Conservation (phyloP, 2,797 vertebrate species). For the Gymnoscopelus braueri region DNA sequence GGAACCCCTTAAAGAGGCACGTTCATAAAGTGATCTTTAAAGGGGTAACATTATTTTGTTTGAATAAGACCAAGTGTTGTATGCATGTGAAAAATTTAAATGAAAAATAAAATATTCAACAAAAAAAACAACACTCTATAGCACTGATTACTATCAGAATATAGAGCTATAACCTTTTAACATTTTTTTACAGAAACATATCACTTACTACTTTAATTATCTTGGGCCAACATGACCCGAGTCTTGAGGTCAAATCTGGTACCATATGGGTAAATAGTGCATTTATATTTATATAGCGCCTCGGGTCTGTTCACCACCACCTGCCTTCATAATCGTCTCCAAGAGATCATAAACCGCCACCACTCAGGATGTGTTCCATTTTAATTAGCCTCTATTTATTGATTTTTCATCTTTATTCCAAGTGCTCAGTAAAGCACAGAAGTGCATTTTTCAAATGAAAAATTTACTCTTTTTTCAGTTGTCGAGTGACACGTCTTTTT, state of each 20-base stretch:
- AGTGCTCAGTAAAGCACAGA: conserved; percentile 21
- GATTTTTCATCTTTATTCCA: conserved; percentile 13
- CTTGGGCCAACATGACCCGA: conserved; percentile 2
- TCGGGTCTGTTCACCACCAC: conserved; percentile 15
- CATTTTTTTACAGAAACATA: no score
- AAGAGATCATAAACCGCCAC: conserved; percentile 30
- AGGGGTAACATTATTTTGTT: neutral
- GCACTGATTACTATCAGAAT: no score
- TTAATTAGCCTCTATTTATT: conserved; percentile 22
- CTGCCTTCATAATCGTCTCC: conserved; percentile 24
- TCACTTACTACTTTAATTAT: neutral
- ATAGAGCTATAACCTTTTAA: no score
- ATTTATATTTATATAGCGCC: neutral
- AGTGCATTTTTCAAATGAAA: no score
- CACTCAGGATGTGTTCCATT: conserved; percentile 14
- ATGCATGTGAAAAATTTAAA: no score
- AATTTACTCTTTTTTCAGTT: no score
- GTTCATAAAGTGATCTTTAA: neutral
- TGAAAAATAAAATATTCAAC: no score
- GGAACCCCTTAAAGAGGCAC: neutral
- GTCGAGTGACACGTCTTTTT: no score
- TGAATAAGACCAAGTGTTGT: no score
- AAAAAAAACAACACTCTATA: no score
- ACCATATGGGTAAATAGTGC: neutral
- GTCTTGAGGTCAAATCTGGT: neutral